Conservation (phyloP, 1,140 invertebrate species). For the Drosophila obscura region DNA sequence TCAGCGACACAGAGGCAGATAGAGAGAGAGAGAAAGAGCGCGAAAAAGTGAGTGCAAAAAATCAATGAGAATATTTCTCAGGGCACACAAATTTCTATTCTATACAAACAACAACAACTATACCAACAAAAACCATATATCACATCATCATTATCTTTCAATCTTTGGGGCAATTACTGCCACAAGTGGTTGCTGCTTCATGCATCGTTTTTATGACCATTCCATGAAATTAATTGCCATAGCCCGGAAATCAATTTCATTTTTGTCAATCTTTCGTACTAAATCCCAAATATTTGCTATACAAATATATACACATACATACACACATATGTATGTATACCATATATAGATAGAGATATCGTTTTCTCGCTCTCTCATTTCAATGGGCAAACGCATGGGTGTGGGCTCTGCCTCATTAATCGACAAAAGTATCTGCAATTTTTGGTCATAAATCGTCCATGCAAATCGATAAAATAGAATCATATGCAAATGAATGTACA, state of each 20-base stretch:
- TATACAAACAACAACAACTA: slow-evolving; percentile 4
- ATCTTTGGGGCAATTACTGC: not conserved
- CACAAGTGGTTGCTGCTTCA: slow-evolving; percentile 18
- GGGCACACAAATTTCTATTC: slow-evolving; percentile 9
- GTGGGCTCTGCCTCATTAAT: slow-evolving; percentile 51
- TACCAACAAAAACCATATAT: not conserved
- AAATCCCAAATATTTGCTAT: slow-evolving; percentile 10
- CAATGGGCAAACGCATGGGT: slow-evolving; percentile 51
- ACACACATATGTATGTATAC: not conserved
- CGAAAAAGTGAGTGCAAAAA: slow-evolving; percentile 14
- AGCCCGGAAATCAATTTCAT: slow-evolving; percentile 42
- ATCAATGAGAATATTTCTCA: slow-evolving; percentile 23
- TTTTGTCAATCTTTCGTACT: slow-evolving; percentile 13
- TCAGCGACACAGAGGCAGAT: not conserved
- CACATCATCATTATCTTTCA: slow-evolving; percentile 18
- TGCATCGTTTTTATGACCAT: not conserved
- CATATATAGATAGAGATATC: slow-evolving; percentile 1
- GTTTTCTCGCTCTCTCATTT: slow-evolving; percentile 10
- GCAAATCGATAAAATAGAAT: slow-evolving; percentile 36
- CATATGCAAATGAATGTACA: slow-evolving; percentile 49
- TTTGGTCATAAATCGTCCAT: slow-evolving; percentile 63
- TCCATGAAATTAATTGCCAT: slow-evolving; percentile 25
- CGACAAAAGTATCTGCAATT: slow-evolving; percentile 58
- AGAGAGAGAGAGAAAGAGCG: slow-evolving; percentile 8
- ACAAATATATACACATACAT: not conserved